Conservation (phyloP, 2,797 vertebrate species). For the Pantherophis vulpinus region DNA sequence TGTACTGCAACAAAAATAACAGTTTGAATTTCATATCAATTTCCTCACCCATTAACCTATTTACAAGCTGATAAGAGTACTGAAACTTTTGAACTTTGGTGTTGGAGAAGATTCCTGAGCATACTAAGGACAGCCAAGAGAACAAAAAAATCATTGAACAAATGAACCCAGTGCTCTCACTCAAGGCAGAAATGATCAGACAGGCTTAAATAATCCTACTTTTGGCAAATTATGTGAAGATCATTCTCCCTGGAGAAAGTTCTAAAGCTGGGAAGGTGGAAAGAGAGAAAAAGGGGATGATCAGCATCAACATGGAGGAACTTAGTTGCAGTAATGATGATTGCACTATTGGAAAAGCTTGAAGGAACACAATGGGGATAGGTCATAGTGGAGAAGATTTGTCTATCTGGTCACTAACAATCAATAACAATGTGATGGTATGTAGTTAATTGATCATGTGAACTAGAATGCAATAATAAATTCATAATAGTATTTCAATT, state of each 20-base stretch:
- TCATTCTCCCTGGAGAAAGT: not conserved
- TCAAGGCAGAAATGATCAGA: not conserved
- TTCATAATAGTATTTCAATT: not conserved
- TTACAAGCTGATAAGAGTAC: not conserved
- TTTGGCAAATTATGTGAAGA: not conserved
- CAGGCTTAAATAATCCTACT: not conserved
- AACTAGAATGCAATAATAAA: not conserved
- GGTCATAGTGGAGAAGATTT: not conserved
- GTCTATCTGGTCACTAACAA: not conserved
- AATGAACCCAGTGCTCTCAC: not conserved
- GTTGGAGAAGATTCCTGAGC: not conserved
- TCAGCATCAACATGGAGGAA: not conserved
- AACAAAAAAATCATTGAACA: not conserved
- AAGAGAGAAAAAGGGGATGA: not conserved
- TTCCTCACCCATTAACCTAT: not conserved
- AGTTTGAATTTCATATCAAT: not conserved
- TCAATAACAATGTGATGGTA: not conserved
- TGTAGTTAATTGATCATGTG: not conserved
- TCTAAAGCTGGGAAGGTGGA: not conserved
- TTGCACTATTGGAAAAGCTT: not conserved
- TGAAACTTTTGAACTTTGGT: not conserved
- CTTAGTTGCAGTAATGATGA: not conserved
- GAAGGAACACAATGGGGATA: not conserved
- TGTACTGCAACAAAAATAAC: not conserved
- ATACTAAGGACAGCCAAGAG: not conserved